These are phyloP conservation scores for Lasius fuliginosus DNA, from an alignment of 2,888 invertebrate genomes.

Conservation along the genomic window DNA sequence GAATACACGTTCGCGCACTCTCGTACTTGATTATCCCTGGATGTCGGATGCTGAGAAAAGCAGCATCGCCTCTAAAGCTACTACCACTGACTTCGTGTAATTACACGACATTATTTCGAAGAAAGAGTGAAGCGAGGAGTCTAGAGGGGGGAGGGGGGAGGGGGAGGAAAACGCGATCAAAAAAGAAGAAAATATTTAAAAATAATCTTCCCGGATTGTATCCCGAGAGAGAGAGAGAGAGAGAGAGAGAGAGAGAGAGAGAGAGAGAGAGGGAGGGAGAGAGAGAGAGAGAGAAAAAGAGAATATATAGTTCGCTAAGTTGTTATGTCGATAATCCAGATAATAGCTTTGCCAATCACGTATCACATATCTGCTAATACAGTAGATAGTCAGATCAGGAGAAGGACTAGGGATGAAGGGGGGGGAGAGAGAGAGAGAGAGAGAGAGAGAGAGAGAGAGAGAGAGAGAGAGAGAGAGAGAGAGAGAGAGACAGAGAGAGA, in stretches of 20 bases:
- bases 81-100: neutral
- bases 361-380: neutral
- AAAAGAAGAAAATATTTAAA: neutral
- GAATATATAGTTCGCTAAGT: neutral
- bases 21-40: conserved; percentile 15
- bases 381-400: neutral
- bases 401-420: neutral
- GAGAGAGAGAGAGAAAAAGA: too few relatives aligned
- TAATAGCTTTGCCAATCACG: conserved; percentile 28
- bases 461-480: neutral
- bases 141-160: too few relatives aligned
- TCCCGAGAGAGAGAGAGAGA: neutral
- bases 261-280: too few relatives aligned
- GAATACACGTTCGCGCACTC: neutral
- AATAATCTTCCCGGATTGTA: neutral
- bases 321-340: neutral
- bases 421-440: neutral
- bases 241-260: neutral
- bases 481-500: neutral
- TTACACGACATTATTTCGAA: conserved; percentile 7
- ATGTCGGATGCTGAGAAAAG: conserved; percentile 2
- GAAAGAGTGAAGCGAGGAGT: neutral
- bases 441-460: conserved; percentile 15
- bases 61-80: neutral
- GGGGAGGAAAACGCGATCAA: neutral